Percentiles rank a stretch among this genome's conserved stretches.
Evolutionary conservation across 2,113 vertebrate species (phyloP).

Genomic region (Psephotus haematonotus): DNA sequence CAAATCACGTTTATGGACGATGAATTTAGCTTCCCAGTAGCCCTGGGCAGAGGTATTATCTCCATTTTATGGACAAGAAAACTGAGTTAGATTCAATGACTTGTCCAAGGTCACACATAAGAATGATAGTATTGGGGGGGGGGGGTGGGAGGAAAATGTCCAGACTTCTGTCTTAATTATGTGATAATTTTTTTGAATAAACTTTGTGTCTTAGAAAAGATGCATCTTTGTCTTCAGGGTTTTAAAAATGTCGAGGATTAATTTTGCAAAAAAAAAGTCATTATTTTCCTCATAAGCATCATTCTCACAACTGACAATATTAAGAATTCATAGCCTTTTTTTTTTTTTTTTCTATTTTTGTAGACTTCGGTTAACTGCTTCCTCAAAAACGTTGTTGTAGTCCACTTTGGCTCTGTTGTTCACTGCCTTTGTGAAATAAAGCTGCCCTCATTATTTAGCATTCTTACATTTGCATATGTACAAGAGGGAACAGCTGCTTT

Average conservation of each 20-base stretch:
- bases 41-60: slow-evolving; percentile 64
- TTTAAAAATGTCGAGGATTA: slow-evolving; percentile 10
- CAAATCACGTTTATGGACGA: slow-evolving; percentile 52
- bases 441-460: slow-evolving; percentile 45
- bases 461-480: slow-evolving; percentile 50
- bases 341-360: slow-evolving; percentile 8
- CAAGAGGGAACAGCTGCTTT: slow-evolving; percentile 66
- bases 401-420: slow-evolving; percentile 20
- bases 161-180: slow-evolving; percentile 28
- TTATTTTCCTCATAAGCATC: neutral
- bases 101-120: slow-evolving; percentile 38
- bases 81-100: slow-evolving; percentile 66
- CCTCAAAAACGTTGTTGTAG: slow-evolving; percentile 42
- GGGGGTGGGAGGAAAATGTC: neutral
- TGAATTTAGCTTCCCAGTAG: slow-evolving; percentile 55
- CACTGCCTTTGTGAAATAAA: slow-evolving; percentile 36
- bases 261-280: neutral
- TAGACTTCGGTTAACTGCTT: slow-evolving; percentile 15
- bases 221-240: slow-evolving; percentile 7
- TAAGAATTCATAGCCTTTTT: slow-evolving; percentile 6
- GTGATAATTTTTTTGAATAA: slow-evolving; percentile 27
- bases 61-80: slow-evolving; percentile 62
- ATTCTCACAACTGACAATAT: neutral
- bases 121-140: neutral
- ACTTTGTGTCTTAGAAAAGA: slow-evolving; percentile 7